Base-by-base conservation (phyloP, 1,140 invertebrate genomes). In the Lasioglossum baleicum region DNA sequence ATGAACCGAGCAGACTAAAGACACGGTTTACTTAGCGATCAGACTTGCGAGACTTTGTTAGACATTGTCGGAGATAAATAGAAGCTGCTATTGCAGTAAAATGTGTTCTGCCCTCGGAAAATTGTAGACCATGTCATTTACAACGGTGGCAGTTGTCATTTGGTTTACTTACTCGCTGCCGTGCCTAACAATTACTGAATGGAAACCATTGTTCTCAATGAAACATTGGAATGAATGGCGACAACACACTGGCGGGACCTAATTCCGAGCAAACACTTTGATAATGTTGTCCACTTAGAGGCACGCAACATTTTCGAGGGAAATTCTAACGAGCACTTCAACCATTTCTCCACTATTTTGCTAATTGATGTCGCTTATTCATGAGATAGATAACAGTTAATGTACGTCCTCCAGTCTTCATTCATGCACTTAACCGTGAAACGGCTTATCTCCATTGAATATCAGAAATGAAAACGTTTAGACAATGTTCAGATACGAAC, bases 121-220 rank as follows among this genome's bases (percentile, higher is more conserved):
- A 31, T 35, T 26, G 22, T 15, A 2, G 56, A 48, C 3, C 17
- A 51, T 17, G 20, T n/a, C 26, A 68, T 20, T 68, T 60, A 20
- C 64, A 8, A 60, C 6, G 48, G 35, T 60, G 8, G 20, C 20
- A 4, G 40, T 17, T 17, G 22, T 64, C 42, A 58, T 8, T 58
- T 70, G 3, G 35, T 35, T 40, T 44, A 42, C 48, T 35, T 40
- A 15, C 42, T 26, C 8, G 13, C 7, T 20, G 5, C 10, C 22
- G n/a, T 10, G 56, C 61, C 13, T 15, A 26, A 51, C 42, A 53
- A 58, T 60, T 60, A 68, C 58, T 64, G 63, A 42, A 65, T 66
- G n/a, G 48, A 67, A 58, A 44, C 7, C 26, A 48, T 60, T 68
- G 40, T 60, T 40, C 72, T 51, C 10, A 51, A 48, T 64, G 44